phyloP scores from a whole-genome alignment of 1,140 invertebrate species.

The Catajapyx aquilonaris region DNA sequence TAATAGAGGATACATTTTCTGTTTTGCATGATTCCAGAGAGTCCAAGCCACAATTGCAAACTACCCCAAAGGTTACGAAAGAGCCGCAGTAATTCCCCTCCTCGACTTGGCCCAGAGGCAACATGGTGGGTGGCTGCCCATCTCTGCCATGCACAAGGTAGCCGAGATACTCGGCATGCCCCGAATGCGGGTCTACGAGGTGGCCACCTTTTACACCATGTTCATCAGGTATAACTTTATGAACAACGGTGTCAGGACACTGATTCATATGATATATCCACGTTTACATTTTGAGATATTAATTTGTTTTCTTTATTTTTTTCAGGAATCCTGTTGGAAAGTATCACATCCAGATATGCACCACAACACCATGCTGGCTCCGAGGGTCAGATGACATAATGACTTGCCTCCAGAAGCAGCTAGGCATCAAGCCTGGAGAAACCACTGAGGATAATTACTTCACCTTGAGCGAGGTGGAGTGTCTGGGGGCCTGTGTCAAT shows the following conservation, averaged over 20 bases:
- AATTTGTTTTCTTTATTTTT: constrained; percentile 14
- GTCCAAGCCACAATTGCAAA: constrained; percentile 75
- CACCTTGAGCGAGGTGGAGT: constrained; percentile 91
- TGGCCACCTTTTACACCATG: constrained; percentile 99
- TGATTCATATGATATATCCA: too few relatives aligned
- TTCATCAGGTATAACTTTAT: constrained; percentile 59
- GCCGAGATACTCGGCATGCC: constrained; percentile 75
- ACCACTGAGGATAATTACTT: constrained; percentile 80
- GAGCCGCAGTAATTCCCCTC: constrained; percentile 88
- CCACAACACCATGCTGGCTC: constrained; percentile 97
- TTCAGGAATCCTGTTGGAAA: constrained; percentile 79
- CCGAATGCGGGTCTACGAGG: constrained; percentile 97
- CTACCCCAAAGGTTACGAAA: constrained; percentile 92
- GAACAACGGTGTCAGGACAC: too few relatives aligned
- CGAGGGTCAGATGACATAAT: constrained; percentile 81
- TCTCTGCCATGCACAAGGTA: constrained; percentile 97
- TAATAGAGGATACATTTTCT: too few relatives aligned
- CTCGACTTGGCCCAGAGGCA: constrained; percentile 95
- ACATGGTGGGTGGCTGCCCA: constrained; percentile 91
- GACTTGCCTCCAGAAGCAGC: constrained; percentile 54
- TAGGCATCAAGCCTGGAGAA: constrained; percentile 68
- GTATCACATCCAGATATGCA: constrained; percentile 93
- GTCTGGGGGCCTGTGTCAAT: constrained; percentile 96
- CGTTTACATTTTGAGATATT: too few relatives aligned
- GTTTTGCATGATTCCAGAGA: too few relatives aligned